A percentile compares a stretch with the other conserved stretches of the same genome.
Conservation (phyloP, 2,888 invertebrate species). For the Macrosoma leucophasiata region DNA sequence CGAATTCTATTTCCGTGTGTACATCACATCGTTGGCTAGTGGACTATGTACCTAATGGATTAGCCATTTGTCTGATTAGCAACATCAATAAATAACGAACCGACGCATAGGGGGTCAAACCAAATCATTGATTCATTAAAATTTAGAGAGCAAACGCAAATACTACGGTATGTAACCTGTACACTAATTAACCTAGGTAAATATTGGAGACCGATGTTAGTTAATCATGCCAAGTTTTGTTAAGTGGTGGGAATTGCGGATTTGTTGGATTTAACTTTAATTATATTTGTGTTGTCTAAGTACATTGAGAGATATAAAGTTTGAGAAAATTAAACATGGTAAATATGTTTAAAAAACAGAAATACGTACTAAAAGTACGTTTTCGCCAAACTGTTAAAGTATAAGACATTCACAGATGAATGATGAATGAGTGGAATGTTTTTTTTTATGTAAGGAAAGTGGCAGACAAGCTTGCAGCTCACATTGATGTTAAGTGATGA, state of each 20-base stretch:
- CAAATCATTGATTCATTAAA: slow-evolving; percentile 66
- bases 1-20: slow-evolving; percentile 39
- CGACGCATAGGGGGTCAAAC: slow-evolving; percentile 47
- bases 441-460: too few relatives aligned
- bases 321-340: too few relatives aligned
- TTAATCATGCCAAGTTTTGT: slow-evolving; percentile 6
- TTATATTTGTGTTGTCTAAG: too few relatives aligned
- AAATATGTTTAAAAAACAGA: too few relatives aligned
- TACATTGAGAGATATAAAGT: too few relatives aligned
- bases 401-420: too few relatives aligned
- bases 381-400: too few relatives aligned
- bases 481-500: too few relatives aligned
- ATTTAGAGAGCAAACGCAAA: slow-evolving; percentile 50
- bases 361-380: too few relatives aligned
- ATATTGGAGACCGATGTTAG: slow-evolving; percentile 38
- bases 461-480: too few relatives aligned
- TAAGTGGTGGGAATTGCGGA: background rate
- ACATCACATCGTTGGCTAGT: slow-evolving; percentile 43
- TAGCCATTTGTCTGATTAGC: slow-evolving; percentile 72
- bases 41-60: slow-evolving; percentile 62
- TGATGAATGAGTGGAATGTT: too few relatives aligned
- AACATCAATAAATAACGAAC: slow-evolving; percentile 67
- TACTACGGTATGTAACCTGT: slow-evolving; percentile 39
- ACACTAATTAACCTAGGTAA: slow-evolving; percentile 61
- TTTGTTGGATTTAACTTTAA: too few relatives aligned